Evolutionary conservation across 2,888 invertebrate genomes (phyloP), one percentile per base, ranked within the genome.

Genomic region (Sinopyrophorus schimmeli): DNA sequence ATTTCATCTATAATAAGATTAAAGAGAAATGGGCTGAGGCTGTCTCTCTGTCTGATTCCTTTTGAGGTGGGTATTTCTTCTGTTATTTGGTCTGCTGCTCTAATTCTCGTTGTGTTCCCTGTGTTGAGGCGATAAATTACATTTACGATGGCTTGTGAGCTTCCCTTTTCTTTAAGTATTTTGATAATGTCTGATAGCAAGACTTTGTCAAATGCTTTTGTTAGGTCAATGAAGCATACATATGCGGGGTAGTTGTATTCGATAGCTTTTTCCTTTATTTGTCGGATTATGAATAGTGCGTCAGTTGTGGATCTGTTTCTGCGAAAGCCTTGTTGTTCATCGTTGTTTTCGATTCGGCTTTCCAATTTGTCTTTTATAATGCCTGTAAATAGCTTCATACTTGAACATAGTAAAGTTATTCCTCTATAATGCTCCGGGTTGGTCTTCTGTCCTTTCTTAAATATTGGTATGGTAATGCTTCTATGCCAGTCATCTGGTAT

Each of bases 161-260:
- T 10, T n/a, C 24, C 24, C 24, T 24, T 24, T 24, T 24, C 24
- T 24, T 24, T 24, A 24, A 24, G 5, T 24, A 24, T 24, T 24
- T 24, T 24, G 10, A 24, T 24, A 24, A 24, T 24, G 24, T 24
- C 24, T 24, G 24, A n/a, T n/a, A n/a, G n/a, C n/a, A n/a, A n/a
- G 24, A 24, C 4, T 24, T 24, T 24, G 3, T 24, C 24, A 10
- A 24, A 24, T 24, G 4, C 24, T 24, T 24, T 24, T 24, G 24
- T 24, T 24, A 24, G n/a, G 10, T 24, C 24, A 10, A 24, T 24
- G 10, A 9, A 27, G 3, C 27, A 27, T 27, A 11, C 27, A 10
- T n/a, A 27, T 27, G 27, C 4, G 27, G 27, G 27, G 9, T 5
- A 10, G 27, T 27, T 27, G 12, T 27, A 27, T 27, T 27, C 27